Conservation (phyloP, 2,888 invertebrate genomes). For the Trichacis sp. region DNA sequence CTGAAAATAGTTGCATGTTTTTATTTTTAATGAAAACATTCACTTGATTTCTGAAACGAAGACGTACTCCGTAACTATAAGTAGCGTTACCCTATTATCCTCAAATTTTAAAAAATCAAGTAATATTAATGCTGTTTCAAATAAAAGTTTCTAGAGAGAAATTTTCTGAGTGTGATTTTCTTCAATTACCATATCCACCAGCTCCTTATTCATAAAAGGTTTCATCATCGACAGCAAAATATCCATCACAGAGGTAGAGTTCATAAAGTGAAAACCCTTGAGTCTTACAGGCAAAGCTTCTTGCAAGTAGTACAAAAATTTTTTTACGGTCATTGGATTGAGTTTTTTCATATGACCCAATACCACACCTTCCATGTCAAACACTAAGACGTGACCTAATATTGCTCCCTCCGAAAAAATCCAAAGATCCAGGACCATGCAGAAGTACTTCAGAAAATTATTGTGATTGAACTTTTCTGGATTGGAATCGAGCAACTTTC, state of each 20-base stretch:
- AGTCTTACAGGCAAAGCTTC: conserved; percentile 79
- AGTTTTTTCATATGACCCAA: conserved; percentile 77
- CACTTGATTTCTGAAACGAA: too few relatives aligned
- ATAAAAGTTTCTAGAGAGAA: too few relatives aligned
- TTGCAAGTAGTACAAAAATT: conserved; percentile 78
- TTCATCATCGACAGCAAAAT: conserved; percentile 77
- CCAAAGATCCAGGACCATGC: conserved; percentile 75
- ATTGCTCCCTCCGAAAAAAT: conserved; percentile 73
- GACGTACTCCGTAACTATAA: too few relatives aligned
- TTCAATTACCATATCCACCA: conserved; percentile 69
- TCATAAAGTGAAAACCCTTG: conserved; percentile 79
- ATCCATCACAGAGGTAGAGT: conserved; percentile 79
- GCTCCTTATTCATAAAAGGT: conserved; percentile 80
- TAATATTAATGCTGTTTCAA: too few relatives aligned
- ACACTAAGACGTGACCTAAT: conserved; percentile 74
- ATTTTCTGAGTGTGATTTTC: too few relatives aligned
- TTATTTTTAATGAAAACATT: too few relatives aligned
- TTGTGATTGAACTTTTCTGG: conserved; percentile 73
- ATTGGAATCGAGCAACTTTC: conserved; percentile 72
- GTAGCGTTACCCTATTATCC: too few relatives aligned
- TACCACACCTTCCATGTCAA: conserved; percentile 75
- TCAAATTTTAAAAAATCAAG: too few relatives aligned
- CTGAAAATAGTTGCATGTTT: too few relatives aligned
- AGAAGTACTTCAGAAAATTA: conserved; percentile 70
- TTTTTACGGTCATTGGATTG: conserved; percentile 76